Percentiles rank a stretch among this genome's conserved stretches.
Evolutionary conservation across 2,797 vertebrate genomes (phyloP).

Genomic region (Anomalospiza imberbis): DNA sequence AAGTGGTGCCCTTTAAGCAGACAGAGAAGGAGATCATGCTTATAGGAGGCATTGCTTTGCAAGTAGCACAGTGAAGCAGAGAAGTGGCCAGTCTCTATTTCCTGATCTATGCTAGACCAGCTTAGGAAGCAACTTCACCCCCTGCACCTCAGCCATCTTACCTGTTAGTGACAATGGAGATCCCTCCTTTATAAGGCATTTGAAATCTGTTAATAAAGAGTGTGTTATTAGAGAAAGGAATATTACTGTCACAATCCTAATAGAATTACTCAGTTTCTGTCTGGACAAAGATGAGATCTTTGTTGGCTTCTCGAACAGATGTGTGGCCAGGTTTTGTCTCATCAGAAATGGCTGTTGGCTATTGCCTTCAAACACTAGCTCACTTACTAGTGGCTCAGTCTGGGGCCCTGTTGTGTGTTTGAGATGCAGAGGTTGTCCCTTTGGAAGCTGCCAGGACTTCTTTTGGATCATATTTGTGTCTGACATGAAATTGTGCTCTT

Average conservation of each 20-base stretch:
- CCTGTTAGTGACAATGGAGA: not conserved
- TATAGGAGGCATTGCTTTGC: not conserved
- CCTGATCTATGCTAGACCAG: not conserved
- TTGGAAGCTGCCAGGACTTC: not conserved
- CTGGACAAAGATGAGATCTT: not conserved
- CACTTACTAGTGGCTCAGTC: not conserved
- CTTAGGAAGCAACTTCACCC: not conserved
- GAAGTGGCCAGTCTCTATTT: not conserved
- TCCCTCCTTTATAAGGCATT: not conserved
- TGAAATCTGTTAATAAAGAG: not conserved
- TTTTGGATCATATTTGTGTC: not conserved
- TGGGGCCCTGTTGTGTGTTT: not conserved
- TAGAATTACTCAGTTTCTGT: not conserved
- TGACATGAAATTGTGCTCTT: not conserved
- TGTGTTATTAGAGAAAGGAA: not conserved
- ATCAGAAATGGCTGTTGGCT: not conserved
- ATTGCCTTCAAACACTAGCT: not conserved
- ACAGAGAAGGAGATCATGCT: not conserved
- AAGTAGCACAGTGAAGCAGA: not conserved
- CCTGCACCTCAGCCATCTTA: not conserved
- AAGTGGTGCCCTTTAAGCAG: not conserved
- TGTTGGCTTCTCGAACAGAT: not conserved
- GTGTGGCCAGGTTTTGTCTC: not conserved
- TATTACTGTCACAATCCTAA: not conserved
- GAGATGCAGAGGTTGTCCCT: not conserved